Base-by-base conservation (phyloP, 2,888 invertebrate species). In the Ischnus inquisitorius region DNA sequence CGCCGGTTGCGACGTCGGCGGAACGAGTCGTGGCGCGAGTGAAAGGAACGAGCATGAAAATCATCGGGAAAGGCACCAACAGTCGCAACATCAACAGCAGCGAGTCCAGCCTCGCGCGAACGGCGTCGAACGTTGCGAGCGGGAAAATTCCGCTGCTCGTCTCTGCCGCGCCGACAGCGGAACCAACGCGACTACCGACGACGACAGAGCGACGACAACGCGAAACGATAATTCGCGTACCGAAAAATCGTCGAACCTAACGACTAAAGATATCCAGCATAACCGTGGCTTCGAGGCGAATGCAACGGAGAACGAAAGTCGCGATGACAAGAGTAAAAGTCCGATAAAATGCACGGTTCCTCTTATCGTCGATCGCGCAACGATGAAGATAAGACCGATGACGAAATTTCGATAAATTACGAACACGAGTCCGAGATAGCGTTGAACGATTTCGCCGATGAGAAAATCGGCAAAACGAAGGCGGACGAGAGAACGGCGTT, bases 11-110 rank as follows among this genome's bases (percentile, higher is more conserved):
- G 83, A 16, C 46, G 72, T 69, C 86, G 68, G 39, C 19, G 60
- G 67, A 71, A 77, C 68, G 57, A 78, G 51, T 62, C 82, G 83
- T 41, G 76, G 64, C 48, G 54, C 84, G 83, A 85, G 88, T 86
- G 88, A 89, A 86, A 85, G 85, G 87, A 87, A 69, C 84, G 80
- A 82, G 62, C 75, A 68, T 84, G 86, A 87, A 85, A 88, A 86
- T 83, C 68, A 84, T 67, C 87, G 83, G 80, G 85, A 89, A 87
- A 82, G 83, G 72, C 79, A 78, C 62, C 67, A 86, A 46, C 74
- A 81, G 78, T 78, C 81, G 60, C 34, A 65, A 19, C 74, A 67
- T 25, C 74, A 28, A 12, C 67, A 67, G n/a, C 69, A 74, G 25
- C 65, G 65, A 71, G 57, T 41, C 62, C 67, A 65, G 67, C 62